These are phyloP conservation scores for Lottia scabra DNA, from an alignment of 2,888 invertebrate species.

Conservation along the genomic window DNA sequence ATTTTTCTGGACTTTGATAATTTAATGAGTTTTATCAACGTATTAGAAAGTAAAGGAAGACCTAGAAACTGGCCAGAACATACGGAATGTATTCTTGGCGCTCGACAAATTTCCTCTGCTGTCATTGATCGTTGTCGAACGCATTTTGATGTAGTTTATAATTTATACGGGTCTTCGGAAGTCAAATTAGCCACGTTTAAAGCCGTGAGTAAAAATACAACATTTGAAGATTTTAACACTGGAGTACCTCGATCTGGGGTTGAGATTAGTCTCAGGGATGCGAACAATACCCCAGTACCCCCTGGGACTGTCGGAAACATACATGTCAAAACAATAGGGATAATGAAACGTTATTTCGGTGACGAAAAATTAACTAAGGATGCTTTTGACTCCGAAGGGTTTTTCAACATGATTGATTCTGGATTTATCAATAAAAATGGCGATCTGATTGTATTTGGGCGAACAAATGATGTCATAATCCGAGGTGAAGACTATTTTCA, in stretches of 20 bases:
- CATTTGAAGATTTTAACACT: constrained; percentile 16
- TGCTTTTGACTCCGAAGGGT: neutral
- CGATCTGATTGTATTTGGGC: constrained; percentile 15
- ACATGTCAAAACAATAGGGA: neutral
- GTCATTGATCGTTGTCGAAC: too few relatives aligned
- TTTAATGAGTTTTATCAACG: neutral
- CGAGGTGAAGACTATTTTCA: constrained; percentile 12
- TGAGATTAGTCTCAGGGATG: constrained; percentile 19
- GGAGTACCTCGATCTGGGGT: constrained; percentile 13
- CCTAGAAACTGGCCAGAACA: too few relatives aligned
- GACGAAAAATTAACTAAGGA: constrained; percentile 3
- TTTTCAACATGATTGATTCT: constrained; percentile 14
- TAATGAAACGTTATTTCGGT: neutral
- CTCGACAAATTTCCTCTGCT: too few relatives aligned
- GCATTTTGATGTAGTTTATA: neutral
- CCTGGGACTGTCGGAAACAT: constrained; percentile 1
- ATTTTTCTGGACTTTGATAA: too few relatives aligned
- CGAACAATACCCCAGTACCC: constrained; percentile 9
- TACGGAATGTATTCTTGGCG: too few relatives aligned
- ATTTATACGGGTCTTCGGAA: neutral
- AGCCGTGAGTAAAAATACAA: constrained; percentile 5
- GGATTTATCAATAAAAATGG: constrained; percentile 11
- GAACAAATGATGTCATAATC: constrained; percentile 15
- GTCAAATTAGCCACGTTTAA: too few relatives aligned
- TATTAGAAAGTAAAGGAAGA: too few relatives aligned